Base-by-base conservation (phyloP, 2,113 vertebrate genomes). In the Nibea coibor region DNA sequence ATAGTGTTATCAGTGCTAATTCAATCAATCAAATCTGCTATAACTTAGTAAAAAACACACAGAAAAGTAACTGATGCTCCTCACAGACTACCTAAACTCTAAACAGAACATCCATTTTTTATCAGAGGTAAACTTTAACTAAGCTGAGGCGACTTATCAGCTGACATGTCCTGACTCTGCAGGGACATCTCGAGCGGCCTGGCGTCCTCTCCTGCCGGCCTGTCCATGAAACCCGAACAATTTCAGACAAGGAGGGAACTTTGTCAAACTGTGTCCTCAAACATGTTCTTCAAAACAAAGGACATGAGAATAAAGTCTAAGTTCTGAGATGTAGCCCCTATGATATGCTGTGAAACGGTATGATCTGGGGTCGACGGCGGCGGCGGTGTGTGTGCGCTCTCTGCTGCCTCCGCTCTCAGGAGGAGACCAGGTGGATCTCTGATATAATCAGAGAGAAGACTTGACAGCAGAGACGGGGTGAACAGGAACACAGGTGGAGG, bases 31-130 rank as follows among this genome's bases (percentile, higher is more conserved):
- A 59, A 28, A 82, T 80, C 22, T 64, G 68, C 79, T 84, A 78
- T 87, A 91, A 92, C 59, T 89, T 87, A 88, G 80, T 82, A 70
- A 83, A 89, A 88, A 73, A 88, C 62, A 87, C 63, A 82, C 61
- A 90, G 77, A 91, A 87, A 82, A 87, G 64, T 39, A 82, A 88
- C 78, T 75, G 75, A 54, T 79, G 61, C 58, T 83, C 72, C 62
- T 71, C 61, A 88, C 75, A 90, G 78, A 86, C 86, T 75, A 72
- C 9, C 63, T 83, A 68, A 74, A 62, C 56, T 76, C 79, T 81
- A 88, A 88, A 78, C 59, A 70, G 69, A 76, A 75, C 57, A 54
- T 75, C 50, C 10, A 17, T 47, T 48, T 26, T 26, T 69, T 26
- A 53, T 35, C 8, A 73, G 77, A 85, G 65, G 70, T 83, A 66